These are phyloP conservation scores for Colinus virginianus DNA, from an alignment of 2,113 vertebrate genomes.

Conservation along the genomic window DNA sequence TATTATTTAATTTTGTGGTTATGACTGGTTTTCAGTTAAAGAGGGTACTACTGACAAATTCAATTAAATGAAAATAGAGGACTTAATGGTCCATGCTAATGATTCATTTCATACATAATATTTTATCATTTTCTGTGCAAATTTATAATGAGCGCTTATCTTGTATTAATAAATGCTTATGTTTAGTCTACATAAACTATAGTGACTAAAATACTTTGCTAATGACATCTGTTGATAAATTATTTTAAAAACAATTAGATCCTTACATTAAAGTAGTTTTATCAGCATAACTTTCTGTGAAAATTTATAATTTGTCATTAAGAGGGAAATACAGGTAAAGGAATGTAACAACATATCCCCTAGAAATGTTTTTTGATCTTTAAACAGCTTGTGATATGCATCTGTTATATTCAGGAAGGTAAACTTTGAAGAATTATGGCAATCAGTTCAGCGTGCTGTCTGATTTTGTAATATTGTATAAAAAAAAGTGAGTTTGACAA, in stretches of 20 bases:
- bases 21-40: conserved; percentile 92
- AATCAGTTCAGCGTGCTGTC: conserved; percentile 60
- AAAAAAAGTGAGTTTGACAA: conserved; percentile 67
- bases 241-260: conserved; percentile 70
- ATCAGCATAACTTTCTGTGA: conserved; percentile 33
- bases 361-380: conserved; percentile 47
- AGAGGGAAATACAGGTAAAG: conserved; percentile 39
- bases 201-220: conserved; percentile 84
- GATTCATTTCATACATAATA: conserved; percentile 95
- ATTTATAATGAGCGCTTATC: conserved; percentile 87
- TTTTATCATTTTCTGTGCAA: conserved; percentile 90
- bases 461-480: conserved; percentile 54
- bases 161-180: conserved; percentile 87
- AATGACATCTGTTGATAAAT: conserved; percentile 78
- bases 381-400: conserved; percentile 38
- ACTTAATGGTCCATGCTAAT: conserved; percentile 96
- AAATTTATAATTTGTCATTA: conserved; percentile 53
- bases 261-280: conserved; percentile 64
- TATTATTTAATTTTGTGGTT: conserved; percentile 93
- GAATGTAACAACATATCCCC: conserved; percentile 16
- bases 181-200: conserved; percentile 79
- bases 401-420: conserved; percentile 35
- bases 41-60: conserved; percentile 96
- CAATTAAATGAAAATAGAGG: conserved; percentile 94
- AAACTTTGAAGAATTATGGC: conserved; percentile 63